Percentiles rank a stretch among this genome's conserved stretches.
phyloP scores from a whole-genome alignment of 2,113 vertebrate genomes.

The Petaurus breviceps region DNA sequence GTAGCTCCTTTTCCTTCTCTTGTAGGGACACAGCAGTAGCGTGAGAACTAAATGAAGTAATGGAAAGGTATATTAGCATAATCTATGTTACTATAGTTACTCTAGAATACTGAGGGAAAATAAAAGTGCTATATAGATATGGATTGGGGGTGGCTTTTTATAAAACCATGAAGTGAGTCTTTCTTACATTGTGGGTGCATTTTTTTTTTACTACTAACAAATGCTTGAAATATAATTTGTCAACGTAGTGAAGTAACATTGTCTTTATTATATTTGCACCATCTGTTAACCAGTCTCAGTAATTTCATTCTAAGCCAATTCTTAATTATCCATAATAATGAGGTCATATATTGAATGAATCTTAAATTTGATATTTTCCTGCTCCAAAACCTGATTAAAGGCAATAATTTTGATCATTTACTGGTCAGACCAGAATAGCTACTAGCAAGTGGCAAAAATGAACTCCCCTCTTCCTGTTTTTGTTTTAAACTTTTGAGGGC shows the following conservation, averaged over 20 bases:
- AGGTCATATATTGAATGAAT: neutral
- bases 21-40: neutral
- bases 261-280: neutral
- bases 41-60: neutral
- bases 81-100: neutral
- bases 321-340: neutral
- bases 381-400: neutral
- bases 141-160: neutral
- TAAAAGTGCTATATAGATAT: neutral
- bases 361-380: neutral
- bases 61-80: neutral
- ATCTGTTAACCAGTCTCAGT: conserved; percentile 2
- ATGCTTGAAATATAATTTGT: neutral
- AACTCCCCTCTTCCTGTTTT: neutral
- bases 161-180: neutral
- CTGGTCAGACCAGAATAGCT: neutral
- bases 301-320: neutral
- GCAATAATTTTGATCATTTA: neutral
- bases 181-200: neutral
- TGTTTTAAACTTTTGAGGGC: neutral
- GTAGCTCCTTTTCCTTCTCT: neutral
- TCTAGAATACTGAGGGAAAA: neutral
- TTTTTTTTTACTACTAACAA: neutral
- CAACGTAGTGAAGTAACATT: conserved; percentile 6
- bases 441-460: neutral